phyloP scores from a whole-genome alignment of 1,140 invertebrate genomes.

The Ooceraea biroi region DNA sequence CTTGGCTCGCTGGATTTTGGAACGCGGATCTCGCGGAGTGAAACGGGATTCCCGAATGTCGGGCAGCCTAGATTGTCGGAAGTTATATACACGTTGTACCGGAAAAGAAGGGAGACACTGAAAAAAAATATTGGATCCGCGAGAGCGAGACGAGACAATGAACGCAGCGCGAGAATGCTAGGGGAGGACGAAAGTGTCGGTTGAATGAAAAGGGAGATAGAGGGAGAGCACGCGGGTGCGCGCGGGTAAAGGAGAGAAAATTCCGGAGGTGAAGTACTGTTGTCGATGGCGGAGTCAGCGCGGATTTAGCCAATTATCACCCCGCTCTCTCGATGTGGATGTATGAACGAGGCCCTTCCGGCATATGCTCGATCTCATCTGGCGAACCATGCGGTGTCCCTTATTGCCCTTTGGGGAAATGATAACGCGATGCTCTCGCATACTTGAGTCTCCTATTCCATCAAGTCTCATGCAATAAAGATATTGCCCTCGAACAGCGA shows the following conservation, averaged over 20 bases:
- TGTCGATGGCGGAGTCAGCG: slow-evolving; percentile 73
- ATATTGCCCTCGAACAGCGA: neutral
- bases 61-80: no score
- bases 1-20: slow-evolving; percentile 41
- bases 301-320: slow-evolving; percentile 75
- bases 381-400: slow-evolving; percentile 48
- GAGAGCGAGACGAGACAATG: slow-evolving; percentile 43
- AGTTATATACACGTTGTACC: neutral
- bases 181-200: slow-evolving; percentile 14
- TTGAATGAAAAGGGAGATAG: neutral
- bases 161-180: slow-evolving; percentile 20
- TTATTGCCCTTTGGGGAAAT: slow-evolving; percentile 56
- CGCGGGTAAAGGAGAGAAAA: slow-evolving; percentile 39
- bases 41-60: neutral
- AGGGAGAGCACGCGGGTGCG: slow-evolving; percentile 27
- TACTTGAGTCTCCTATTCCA: neutral
- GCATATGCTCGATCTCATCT: slow-evolving; percentile 54
- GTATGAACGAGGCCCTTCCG: slow-evolving; percentile 73
- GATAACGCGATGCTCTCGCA: slow-evolving; percentile 20
- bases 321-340: slow-evolving; percentile 64
- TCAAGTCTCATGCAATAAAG: slow-evolving; percentile 6
- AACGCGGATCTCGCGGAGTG: neutral
- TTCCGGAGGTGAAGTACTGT: slow-evolving; percentile 66
- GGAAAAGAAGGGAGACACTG: neutral
- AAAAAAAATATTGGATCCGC: slow-evolving; percentile 11